Evolutionary conservation across 2,113 vertebrate species (phyloP).

Genomic region (Isichthys henryi): DNA sequence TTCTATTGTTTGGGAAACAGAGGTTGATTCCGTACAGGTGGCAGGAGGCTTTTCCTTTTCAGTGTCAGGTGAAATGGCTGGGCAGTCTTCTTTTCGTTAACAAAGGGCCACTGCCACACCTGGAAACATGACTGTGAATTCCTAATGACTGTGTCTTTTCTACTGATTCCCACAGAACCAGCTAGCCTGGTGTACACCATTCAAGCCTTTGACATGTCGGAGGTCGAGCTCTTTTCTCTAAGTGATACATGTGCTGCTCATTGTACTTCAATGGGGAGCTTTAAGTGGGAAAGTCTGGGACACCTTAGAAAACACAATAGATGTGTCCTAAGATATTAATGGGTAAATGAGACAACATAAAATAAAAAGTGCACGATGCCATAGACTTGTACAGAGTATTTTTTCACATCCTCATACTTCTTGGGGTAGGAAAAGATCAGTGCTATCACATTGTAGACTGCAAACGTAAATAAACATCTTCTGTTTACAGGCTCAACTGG

Average conservation of each 20-base stretch:
- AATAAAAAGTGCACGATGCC: not conserved
- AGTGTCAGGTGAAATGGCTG: not conserved
- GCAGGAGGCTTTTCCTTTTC: not conserved
- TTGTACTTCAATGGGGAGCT: not conserved
- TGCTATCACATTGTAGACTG: not conserved
- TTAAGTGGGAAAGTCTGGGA: not conserved
- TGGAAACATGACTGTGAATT: not conserved
- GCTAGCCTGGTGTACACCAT: not conserved
- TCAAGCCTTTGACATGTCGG: not conserved
- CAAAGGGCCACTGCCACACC: not conserved
- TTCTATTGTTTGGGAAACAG: not conserved
- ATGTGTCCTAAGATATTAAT: conserved; percentile 6
- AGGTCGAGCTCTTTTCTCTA: not conserved
- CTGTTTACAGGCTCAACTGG: not conserved
- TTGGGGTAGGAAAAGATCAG: not conserved
- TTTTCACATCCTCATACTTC: not conserved
- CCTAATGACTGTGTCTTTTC: not conserved
- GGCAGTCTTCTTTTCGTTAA: not conserved
- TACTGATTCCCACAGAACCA: too few relatives aligned
- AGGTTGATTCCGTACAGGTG: not conserved
- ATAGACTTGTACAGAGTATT: not conserved
- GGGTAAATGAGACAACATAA: not conserved
- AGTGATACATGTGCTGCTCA: not conserved
- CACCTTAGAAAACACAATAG: not conserved
- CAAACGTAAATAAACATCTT: not conserved